Percentiles rank a stretch among this genome's conserved stretches.
Conservation (phyloP, 1,140 invertebrate genomes). For the Drosophila watanabei region DNA sequence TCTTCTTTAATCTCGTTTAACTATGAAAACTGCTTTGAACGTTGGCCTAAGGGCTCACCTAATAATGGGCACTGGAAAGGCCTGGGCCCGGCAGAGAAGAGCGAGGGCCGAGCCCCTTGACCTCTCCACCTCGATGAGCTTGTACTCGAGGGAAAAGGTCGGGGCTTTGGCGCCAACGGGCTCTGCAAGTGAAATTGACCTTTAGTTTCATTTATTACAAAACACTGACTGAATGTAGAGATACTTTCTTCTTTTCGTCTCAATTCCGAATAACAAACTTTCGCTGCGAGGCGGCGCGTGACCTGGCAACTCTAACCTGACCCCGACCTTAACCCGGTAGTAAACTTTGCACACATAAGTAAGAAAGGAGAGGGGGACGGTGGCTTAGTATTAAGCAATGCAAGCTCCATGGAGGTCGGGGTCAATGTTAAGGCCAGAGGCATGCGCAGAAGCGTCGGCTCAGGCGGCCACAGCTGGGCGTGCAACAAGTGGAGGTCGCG, state of each 20-base stretch:
- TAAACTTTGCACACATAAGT: not conserved
- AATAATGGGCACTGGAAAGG: constrained; percentile 46
- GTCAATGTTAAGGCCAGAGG: constrained; percentile 65
- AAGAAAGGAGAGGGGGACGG: constrained; percentile 1
- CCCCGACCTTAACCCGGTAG: constrained; percentile 10
- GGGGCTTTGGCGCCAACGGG: constrained; percentile 90
- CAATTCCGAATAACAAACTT: constrained; percentile 7
- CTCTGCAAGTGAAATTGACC: constrained; percentile 86
- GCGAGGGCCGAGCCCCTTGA: constrained; percentile 86
- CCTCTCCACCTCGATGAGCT: constrained; percentile 86
- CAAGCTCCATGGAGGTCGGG: constrained; percentile 52
- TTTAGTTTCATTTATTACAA: not conserved
- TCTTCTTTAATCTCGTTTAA: not conserved
- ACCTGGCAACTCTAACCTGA: constrained; percentile 41
- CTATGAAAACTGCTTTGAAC: constrained; percentile 22
- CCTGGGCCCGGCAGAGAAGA: constrained; percentile 87
- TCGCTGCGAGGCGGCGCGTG: constrained; percentile 44
- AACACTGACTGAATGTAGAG: constrained; percentile 44
- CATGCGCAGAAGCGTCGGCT: constrained; percentile 56
- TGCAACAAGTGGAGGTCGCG: constrained; percentile 56
- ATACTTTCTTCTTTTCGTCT: constrained; percentile 1
- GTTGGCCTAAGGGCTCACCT: constrained; percentile 29
- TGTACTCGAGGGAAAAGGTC: constrained; percentile 88
- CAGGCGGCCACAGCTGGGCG: constrained; percentile 6
- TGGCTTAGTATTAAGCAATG: constrained; percentile 40